phyloP scores from a whole-genome alignment of 2,113 vertebrate genomes.

The Tetrax tetrax region DNA sequence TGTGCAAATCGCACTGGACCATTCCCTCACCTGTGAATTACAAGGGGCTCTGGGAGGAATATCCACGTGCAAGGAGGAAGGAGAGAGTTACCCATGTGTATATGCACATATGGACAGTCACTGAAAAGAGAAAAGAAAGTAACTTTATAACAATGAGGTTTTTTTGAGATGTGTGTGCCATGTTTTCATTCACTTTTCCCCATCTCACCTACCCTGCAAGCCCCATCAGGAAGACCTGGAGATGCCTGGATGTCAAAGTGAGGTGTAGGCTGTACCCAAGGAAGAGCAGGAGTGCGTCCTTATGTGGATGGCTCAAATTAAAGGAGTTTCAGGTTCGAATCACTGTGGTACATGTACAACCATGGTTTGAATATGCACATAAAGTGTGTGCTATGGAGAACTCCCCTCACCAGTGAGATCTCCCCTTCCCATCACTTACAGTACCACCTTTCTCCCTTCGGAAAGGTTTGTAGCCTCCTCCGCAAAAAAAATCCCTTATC shows the following conservation, averaged over 20 bases:
- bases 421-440: background rate
- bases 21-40: background rate
- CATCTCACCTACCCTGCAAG: background rate
- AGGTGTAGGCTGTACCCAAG: background rate
- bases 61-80: background rate
- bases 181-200: background rate
- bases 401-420: too few species aligned
- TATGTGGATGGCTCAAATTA: background rate
- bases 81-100: background rate
- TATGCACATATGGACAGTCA: background rate
- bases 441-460: too few species aligned
- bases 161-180: background rate
- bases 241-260: background rate
- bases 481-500: background rate
- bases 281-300: background rate
- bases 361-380: background rate
- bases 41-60: background rate
- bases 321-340: background rate
- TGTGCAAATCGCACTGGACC: background rate
- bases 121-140: background rate
- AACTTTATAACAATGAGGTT: background rate
- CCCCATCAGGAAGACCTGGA: background rate
- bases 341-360: background rate
- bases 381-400: background rate
- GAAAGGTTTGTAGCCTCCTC: background rate